These are phyloP conservation scores for Thymallus thymallus DNA, from an alignment of 2,113 vertebrate species.

Conservation along the genomic window DNA sequence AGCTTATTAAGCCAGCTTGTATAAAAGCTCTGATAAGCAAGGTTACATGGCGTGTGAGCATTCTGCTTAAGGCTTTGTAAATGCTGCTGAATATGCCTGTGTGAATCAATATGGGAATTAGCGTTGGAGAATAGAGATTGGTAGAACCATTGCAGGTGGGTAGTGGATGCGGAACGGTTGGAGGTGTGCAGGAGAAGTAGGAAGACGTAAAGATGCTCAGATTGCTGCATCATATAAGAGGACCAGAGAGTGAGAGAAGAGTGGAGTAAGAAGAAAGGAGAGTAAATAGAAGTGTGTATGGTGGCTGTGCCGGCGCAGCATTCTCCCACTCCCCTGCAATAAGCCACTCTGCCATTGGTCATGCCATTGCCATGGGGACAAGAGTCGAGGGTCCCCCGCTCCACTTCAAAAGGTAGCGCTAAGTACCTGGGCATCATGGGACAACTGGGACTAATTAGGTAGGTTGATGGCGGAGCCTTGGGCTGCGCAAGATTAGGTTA, in stretches of 20 bases:
- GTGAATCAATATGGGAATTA: background rate
- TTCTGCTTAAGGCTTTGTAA: background rate
- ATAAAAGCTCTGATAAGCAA: background rate
- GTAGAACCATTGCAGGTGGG: background rate
- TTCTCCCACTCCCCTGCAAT: constrained; percentile 39
- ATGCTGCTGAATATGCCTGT: constrained; percentile 6
- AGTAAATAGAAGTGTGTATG: background rate
- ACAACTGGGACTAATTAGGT: constrained; percentile 28
- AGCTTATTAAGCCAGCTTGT: constrained; percentile 4
- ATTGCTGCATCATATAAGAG: background rate
- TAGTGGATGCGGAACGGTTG: background rate
- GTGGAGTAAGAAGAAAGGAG: background rate
- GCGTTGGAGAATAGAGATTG: background rate
- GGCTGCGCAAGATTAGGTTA: background rate
- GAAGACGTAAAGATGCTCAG: background rate
- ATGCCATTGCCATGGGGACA: constrained; percentile 71
- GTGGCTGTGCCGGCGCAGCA: background rate
- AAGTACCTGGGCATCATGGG: constrained; percentile 31
- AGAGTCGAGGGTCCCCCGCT: constrained; percentile 43
- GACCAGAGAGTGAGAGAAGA: background rate
- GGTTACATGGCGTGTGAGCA: constrained; percentile 8
- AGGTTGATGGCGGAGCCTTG: constrained; percentile 5
- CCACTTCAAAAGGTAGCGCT: constrained; percentile 39
- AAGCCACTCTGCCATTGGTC: constrained; percentile 38
- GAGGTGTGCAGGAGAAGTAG: background rate